Conservation (phyloP, 1,140 invertebrate genomes). For the Meteorus sp. region DNA sequence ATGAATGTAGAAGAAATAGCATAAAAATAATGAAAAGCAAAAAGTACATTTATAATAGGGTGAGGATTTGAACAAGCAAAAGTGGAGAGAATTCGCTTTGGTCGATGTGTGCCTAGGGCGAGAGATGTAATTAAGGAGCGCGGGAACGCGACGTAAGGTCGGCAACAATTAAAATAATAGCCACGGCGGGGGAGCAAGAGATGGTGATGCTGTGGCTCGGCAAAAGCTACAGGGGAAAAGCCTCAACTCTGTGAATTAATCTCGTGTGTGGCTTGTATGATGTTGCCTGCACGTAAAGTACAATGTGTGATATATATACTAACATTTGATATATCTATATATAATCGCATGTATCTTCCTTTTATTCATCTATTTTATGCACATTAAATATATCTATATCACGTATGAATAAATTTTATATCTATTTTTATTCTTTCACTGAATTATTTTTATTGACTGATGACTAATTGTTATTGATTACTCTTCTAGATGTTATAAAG, state of each 20-base stretch:
- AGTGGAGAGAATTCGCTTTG: slow-evolving; percentile 41
- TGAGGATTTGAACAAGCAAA: slow-evolving; percentile 31
- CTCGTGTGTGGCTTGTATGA: too few relatives aligned
- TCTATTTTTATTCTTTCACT: slow-evolving; percentile 7
- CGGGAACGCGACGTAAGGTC: slow-evolving; percentile 35
- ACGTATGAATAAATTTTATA: too few relatives aligned
- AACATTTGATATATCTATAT: neutral
- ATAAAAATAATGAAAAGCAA: neutral
- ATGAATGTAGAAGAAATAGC: neutral
- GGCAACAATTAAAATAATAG: slow-evolving; percentile 55
- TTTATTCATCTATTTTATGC: too few relatives aligned
- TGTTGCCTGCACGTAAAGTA: too few relatives aligned
- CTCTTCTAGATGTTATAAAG: neutral
- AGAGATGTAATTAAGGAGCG: slow-evolving; percentile 44
- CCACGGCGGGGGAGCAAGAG: slow-evolving; percentile 7
- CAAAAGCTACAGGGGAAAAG: too few relatives aligned
- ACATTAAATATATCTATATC: too few relatives aligned
- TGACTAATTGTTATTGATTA: slow-evolving; percentile 21
- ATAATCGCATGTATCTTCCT: too few relatives aligned
- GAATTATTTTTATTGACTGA: neutral
- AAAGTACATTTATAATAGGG: neutral
- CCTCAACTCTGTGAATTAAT: too few relatives aligned
- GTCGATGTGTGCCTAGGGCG: slow-evolving; percentile 22
- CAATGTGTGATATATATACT: too few relatives aligned
- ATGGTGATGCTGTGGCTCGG: neutral